A percentile compares a stretch with the other conserved stretches of the same genome.
phyloP scores from a whole-genome alignment of 2,888 invertebrate species.

The Dolichomitus sp. region DNA sequence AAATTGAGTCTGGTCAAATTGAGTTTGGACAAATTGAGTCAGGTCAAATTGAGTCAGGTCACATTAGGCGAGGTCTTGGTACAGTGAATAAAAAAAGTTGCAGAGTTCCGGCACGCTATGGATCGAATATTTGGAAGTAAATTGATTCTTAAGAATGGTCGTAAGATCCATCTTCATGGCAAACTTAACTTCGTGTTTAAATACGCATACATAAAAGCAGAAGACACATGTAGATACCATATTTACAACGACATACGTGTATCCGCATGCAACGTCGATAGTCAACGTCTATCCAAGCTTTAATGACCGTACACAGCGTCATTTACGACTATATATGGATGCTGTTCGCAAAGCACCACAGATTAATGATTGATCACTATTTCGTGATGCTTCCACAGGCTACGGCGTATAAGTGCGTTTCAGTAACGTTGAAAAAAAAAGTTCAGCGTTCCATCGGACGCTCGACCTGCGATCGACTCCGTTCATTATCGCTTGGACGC shows the following conservation, averaged over 20 bases:
- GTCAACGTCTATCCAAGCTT: slow-evolving; percentile 29
- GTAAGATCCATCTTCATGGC: too few species aligned
- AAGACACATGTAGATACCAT: not conserved
- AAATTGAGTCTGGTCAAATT: too few species aligned
- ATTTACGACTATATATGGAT: slow-evolving; percentile 36
- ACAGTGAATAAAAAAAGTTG: not conserved
- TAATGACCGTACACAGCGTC: slow-evolving; percentile 60
- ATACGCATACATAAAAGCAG: not conserved
- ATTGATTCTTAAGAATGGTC: not conserved
- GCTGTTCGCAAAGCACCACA: slow-evolving; percentile 39
- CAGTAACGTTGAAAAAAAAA: slow-evolving; percentile 16
- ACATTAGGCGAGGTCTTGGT: too few species aligned
- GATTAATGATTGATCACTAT: slow-evolving; percentile 63
- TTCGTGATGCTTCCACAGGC: slow-evolving; percentile 29
- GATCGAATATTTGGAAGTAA: not conserved
- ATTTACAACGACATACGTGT: not conserved
- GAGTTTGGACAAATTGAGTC: too few species aligned
- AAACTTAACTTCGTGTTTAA: too few species aligned
- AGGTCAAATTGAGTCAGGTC: too few species aligned
- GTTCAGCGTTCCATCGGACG: slow-evolving; percentile 19
- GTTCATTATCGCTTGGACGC: slow-evolving; percentile 47
- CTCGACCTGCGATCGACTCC: slow-evolving; percentile 45
- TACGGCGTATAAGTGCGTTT: not conserved
- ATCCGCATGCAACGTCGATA: slow-evolving; percentile 3
- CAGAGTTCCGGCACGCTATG: not conserved